Evolutionary conservation across 1,140 invertebrate species (phyloP).

Genomic region (Drosophila biarmipes): DNA sequence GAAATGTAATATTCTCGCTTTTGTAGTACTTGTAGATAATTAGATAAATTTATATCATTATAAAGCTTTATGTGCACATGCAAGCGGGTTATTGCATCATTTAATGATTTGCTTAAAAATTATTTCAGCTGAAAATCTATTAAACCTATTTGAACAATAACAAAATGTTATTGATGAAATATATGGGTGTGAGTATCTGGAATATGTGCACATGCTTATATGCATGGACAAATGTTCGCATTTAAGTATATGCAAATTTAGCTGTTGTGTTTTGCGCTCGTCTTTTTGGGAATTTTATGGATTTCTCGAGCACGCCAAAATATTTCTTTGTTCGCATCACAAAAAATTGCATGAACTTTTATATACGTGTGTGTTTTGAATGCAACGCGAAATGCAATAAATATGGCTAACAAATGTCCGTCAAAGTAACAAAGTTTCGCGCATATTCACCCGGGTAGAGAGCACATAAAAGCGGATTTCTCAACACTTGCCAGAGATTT

Average conservation of each 20-base stretch:
- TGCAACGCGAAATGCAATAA: conserved; percentile 52
- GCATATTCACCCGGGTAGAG: background rate
- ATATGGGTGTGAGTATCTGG: background rate
- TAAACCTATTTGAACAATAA: background rate
- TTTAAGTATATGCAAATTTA: conserved; percentile 27
- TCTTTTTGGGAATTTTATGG: conserved; percentile 54
- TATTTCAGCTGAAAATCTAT: background rate
- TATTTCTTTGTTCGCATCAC: conserved; percentile 74
- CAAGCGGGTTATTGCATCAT: too few relatives aligned
- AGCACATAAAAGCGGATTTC: conserved; percentile 11
- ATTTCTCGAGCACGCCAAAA: conserved; percentile 71
- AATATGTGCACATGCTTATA: background rate
- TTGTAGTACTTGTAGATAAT: too few relatives aligned
- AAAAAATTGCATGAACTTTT: conserved; percentile 67
- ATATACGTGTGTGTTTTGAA: conserved; percentile 42
- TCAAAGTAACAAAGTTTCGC: conserved; percentile 14
- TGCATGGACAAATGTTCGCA: background rate
- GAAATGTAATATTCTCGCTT: background rate
- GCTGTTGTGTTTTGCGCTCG: conserved; percentile 20
- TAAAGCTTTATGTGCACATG: too few relatives aligned
- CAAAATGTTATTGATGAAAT: background rate
- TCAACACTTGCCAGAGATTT: background rate
- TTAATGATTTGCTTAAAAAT: too few relatives aligned
- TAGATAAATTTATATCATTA: too few relatives aligned
- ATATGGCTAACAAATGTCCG: conserved; percentile 38